Percentiles rank a stretch among this genome's conserved stretches.
phyloP scores from a whole-genome alignment of 2,797 vertebrate genomes.

The Etheostoma nigrum region DNA sequence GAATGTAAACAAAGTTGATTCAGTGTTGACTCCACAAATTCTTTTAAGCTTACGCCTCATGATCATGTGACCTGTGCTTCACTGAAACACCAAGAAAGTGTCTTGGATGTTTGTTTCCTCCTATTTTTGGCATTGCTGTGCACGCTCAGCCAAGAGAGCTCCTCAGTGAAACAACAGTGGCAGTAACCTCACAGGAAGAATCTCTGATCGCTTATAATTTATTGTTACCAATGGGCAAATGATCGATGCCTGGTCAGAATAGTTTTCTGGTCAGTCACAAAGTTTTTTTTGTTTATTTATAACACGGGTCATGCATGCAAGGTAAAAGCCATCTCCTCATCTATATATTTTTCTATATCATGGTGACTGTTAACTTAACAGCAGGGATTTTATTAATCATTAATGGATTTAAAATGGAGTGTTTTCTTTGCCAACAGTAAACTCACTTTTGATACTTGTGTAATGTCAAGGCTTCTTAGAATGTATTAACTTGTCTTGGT shows the following conservation, averaged over 20 bases:
- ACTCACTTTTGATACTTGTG: background rate
- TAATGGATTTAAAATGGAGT: background rate
- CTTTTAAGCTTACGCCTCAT: background rate
- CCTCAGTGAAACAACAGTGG: background rate
- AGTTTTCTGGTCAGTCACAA: background rate
- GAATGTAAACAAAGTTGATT: background rate
- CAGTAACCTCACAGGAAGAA: background rate
- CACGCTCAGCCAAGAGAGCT: background rate
- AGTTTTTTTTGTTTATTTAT: background rate
- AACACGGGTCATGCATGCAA: background rate
- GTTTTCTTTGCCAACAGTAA: background rate
- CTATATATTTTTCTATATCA: background rate
- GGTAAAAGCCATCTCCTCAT: background rate
- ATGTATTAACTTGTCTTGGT: background rate
- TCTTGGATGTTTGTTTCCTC: background rate
- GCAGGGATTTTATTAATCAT: background rate
- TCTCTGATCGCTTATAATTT: background rate
- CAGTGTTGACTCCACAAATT: background rate
- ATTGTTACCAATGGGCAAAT: background rate
- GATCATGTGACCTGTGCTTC: too few relatives aligned
- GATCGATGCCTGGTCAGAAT: background rate
- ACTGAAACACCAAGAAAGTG: slow-evolving; percentile 1
- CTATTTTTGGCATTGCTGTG: background rate
- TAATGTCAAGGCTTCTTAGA: background rate
- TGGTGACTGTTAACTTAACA: background rate